These are phyloP conservation scores for Tylochromis polylepis DNA, from an alignment of 2,113 vertebrate species.

Conservation along the genomic window DNA sequence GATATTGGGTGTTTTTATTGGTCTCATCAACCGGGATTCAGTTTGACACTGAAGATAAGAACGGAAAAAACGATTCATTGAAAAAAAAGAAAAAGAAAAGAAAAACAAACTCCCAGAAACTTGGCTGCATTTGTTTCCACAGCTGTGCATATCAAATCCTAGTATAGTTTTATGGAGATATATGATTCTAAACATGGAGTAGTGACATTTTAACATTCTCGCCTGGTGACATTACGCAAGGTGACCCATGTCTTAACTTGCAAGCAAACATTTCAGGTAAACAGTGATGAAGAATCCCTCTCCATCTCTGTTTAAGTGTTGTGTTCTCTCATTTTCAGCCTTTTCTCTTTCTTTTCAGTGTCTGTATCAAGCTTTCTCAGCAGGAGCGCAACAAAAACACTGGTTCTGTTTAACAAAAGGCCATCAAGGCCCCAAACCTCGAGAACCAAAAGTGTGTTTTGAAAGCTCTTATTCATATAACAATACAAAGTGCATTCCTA, in stretches of 20 bases:
- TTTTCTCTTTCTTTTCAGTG: not conserved
- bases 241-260: not conserved
- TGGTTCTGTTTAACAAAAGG: not conserved
- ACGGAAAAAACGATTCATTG: not conserved
- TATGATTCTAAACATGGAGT: conserved; percentile 8
- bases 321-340: not conserved
- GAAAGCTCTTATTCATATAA: not conserved
- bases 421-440: not conserved
- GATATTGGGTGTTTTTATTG: conserved; percentile 17
- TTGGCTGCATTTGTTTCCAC: not conserved
- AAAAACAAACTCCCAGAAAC: conserved; percentile 11
- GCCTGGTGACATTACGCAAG: not conserved
- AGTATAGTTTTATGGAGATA: conserved; percentile 5
- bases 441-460: not conserved
- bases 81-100: not conserved
- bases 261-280: not conserved
- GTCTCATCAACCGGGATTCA: conserved; percentile 22
- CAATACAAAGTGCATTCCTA: conserved; percentile 41
- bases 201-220: conserved; percentile 22
- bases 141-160: not conserved
- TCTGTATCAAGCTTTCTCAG: not conserved
- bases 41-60: conserved; percentile 7
- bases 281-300: not conserved
- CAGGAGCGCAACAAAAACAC: not conserved
- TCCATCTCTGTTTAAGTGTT: not conserved